phyloP scores from a whole-genome alignment of 2,888 invertebrate genomes.

The Nowickia ferox region DNA sequence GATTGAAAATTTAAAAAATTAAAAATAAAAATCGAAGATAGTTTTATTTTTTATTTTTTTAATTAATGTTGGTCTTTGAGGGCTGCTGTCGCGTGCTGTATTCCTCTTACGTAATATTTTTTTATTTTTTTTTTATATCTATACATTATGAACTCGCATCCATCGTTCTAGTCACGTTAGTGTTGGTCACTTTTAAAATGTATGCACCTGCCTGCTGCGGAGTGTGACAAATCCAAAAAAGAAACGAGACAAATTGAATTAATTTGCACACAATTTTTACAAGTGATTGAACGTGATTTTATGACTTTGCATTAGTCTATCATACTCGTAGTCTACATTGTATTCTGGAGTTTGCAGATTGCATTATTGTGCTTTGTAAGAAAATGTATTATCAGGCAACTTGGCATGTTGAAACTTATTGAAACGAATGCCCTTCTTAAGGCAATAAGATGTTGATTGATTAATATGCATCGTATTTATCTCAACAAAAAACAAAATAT shows the following conservation, averaged over 20 bases:
- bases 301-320: constrained; percentile 3
- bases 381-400: constrained; percentile 2
- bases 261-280: neutral
- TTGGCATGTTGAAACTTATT: constrained; percentile 28
- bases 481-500: too few species aligned
- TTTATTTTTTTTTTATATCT: too few species aligned
- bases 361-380: neutral
- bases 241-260: neutral
- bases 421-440: constrained; percentile 23
- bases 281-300: constrained; percentile 19
- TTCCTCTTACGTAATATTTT: too few species aligned
- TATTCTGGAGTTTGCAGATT: neutral
- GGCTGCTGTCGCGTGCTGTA: too few species aligned
- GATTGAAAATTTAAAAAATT: too few species aligned
- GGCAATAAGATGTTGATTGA: neutral
- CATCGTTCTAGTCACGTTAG: too few species aligned
- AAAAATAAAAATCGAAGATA: too few species aligned
- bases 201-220: neutral
- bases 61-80: too few species aligned
- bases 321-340: neutral
- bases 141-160: too few species aligned
- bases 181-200: too few species aligned
- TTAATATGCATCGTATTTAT: neutral
- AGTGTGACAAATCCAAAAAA: neutral
- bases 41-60: too few species aligned